A percentile compares a stretch with the other conserved stretches of the same genome.
Evolutionary conservation across 2,888 invertebrate genomes (phyloP).

Genomic region (Agonopterix heracliana): DNA sequence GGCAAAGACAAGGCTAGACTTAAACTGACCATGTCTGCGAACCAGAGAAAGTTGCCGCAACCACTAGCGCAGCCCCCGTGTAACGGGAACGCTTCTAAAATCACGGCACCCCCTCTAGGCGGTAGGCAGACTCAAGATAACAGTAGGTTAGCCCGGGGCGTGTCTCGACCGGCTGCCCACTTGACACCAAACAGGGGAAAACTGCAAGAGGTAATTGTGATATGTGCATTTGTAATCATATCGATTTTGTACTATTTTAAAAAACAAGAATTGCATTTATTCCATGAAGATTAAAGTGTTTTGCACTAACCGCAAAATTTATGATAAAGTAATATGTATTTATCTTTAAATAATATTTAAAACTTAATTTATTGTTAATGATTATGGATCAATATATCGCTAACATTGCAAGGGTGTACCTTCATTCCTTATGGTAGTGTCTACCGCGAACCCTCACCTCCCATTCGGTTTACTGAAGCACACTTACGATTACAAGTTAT

Average conservation of each 20-base stretch:
- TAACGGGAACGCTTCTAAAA: slow-evolving; percentile 33
- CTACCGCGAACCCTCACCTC: slow-evolving; percentile 10
- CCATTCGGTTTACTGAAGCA: background rate
- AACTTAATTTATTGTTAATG: slow-evolving; percentile 34
- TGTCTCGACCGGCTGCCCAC: slow-evolving; percentile 17
- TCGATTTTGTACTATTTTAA: slow-evolving; percentile 49
- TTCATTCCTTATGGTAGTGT: slow-evolving; percentile 27
- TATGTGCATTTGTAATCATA: slow-evolving; percentile 57
- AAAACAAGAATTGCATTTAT: slow-evolving; percentile 37
- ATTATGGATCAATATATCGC: slow-evolving; percentile 37
- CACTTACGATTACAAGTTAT: background rate
- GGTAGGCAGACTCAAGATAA: slow-evolving; percentile 1
- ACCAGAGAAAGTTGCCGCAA: slow-evolving; percentile 43
- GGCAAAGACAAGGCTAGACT: slow-evolving; percentile 58
- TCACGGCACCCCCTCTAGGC: slow-evolving; percentile 27
- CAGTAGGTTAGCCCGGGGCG: slow-evolving; percentile 17
- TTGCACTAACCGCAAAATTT: slow-evolving; percentile 45
- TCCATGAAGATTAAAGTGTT: slow-evolving; percentile 42
- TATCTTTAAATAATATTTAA: slow-evolving; percentile 22
- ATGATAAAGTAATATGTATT: slow-evolving; percentile 22
- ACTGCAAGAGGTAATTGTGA: slow-evolving; percentile 62
- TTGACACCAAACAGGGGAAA: slow-evolving; percentile 33
- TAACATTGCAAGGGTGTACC: slow-evolving; percentile 41
- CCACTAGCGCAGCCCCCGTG: slow-evolving; percentile 22
- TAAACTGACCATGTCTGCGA: slow-evolving; percentile 55